Evolutionary conservation across 2,113 vertebrate genomes (phyloP), one percentile per base, ranked within the genome.

Genomic region (Sinocyclocheilus grahami): DNA sequence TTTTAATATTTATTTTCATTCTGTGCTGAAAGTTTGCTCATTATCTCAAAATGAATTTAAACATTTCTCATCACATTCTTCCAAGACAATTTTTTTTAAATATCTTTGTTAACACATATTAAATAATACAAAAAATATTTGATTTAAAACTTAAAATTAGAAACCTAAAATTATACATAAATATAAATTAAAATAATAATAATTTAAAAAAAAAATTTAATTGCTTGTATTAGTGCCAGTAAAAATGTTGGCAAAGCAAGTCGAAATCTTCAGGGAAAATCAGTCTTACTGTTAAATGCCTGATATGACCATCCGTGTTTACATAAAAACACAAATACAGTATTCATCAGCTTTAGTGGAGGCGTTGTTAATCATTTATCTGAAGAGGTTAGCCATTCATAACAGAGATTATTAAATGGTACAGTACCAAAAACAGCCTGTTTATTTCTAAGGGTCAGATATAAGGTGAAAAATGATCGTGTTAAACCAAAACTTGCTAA

Each of bases 301-400:
- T 72, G 69, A 42, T 72, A 72, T 62, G 58, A 62, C 3, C 69
- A 39, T 72, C 69, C 16, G 20, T 37, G 33, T 39, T 72, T 72
- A 72, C 33, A 72, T 72, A 39, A 72, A 42, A 22, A 72, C 69
- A 72, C 69, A 42, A 20, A 72, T 6, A 72, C 69, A 4, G 10
- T 72, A 42, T 22, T 72, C 69, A 72, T 72, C 20, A 12, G 69
- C 69, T 42, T 72, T 12, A 42, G 37, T 72, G 69, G 69, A 39
- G 69, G 69, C 20, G 37, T 72, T 42, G 69, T 72, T 72, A 72
- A 72, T 72, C 37, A 72, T 42, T 72, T 42, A 72, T 72, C 69
- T 42, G 37, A 72, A 72, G 69, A 72, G 69, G 37, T 72, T 22
- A 72, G 37, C 69, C 69, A 72, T 72, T 72, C 69, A 72, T n/a